phyloP scores from a whole-genome alignment of 1,140 invertebrate genomes.

The Drosophila subpulchrella region DNA sequence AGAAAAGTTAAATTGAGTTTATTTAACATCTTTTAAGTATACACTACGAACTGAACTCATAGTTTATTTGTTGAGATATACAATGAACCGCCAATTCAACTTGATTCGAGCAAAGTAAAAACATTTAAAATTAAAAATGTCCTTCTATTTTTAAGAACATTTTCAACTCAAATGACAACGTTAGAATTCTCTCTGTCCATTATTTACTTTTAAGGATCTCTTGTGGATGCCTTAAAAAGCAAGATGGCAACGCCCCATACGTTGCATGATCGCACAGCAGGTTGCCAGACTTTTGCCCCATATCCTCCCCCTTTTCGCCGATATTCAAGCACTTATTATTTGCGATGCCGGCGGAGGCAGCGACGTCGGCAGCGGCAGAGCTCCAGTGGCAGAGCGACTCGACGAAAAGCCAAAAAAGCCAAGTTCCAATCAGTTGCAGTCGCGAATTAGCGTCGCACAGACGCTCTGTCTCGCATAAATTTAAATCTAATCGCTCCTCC shows the following conservation, averaged over 20 bases:
- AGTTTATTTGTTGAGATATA: too few relatives aligned
- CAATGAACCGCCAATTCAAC: too few relatives aligned
- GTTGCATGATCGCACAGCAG: conserved; percentile 19
- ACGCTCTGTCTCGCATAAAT: conserved; percentile 38
- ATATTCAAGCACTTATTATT: conserved; percentile 30
- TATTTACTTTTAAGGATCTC: not conserved
- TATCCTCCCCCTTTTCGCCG: not conserved
- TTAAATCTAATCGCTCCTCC: too few relatives aligned
- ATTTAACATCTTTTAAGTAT: too few relatives aligned
- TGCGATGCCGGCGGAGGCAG: conserved; percentile 21
- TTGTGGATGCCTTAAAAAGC: not conserved
- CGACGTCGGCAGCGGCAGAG: conserved; percentile 28
- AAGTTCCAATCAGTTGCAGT: conserved; percentile 74
- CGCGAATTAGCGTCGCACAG: conserved; percentile 76
- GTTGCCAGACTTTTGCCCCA: conserved; percentile 8
- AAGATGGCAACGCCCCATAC: conserved; percentile 4
- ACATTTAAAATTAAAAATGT: too few relatives aligned
- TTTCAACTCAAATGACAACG: too few relatives aligned
- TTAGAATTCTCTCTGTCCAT: too few relatives aligned
- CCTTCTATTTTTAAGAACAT: too few relatives aligned
- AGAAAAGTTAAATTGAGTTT: too few relatives aligned
- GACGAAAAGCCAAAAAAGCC: conserved; percentile 43
- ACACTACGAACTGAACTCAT: too few relatives aligned
- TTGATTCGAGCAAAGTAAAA: too few relatives aligned
- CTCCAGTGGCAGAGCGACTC: conserved; percentile 21